These are phyloP conservation scores for Tenthredo notha DNA, from an alignment of 2,888 invertebrate genomes.

Conservation along the genomic window DNA sequence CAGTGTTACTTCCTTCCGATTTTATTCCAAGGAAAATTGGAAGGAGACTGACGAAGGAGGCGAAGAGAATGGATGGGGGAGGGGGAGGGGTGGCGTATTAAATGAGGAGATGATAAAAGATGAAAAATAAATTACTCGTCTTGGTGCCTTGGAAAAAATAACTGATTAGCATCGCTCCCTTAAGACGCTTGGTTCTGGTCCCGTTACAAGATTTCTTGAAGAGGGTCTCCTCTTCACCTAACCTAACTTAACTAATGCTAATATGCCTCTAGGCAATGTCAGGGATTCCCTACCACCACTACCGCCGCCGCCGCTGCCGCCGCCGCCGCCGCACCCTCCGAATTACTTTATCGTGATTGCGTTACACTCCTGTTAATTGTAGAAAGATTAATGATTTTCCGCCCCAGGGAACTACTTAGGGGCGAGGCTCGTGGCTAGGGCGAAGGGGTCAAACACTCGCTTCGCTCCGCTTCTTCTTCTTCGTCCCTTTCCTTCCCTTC, in stretches of 20 bases:
- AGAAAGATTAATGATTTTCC: constrained; percentile 56
- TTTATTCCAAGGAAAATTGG: neutral
- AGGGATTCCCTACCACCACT: neutral
- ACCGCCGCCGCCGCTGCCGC: neutral
- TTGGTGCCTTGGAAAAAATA: constrained; percentile 24
- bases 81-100: neutral
- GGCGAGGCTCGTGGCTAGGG: constrained; percentile 11
- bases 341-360: constrained; percentile 63
- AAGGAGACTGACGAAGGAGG: neutral
- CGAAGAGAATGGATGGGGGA: neutral
- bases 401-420: constrained; percentile 47
- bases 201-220: constrained; percentile 21
- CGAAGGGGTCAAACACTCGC: constrained; percentile 31
- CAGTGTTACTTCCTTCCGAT: neutral
- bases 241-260: constrained; percentile 31
- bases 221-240: constrained; percentile 28
- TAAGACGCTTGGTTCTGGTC: neutral
- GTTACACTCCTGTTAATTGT: constrained; percentile 62
- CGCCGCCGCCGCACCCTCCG: constrained; percentile 53
- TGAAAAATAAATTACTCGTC: constrained; percentile 20
- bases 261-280: constrained; percentile 31
- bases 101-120: constrained; percentile 22
- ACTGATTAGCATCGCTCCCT: constrained; percentile 40
- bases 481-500: neutral
- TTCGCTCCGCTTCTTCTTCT: neutral